Percentiles rank a stretch among this genome's conserved stretches.
Conservation (phyloP, 2,888 invertebrate genomes). For the Melanotus villosus region DNA sequence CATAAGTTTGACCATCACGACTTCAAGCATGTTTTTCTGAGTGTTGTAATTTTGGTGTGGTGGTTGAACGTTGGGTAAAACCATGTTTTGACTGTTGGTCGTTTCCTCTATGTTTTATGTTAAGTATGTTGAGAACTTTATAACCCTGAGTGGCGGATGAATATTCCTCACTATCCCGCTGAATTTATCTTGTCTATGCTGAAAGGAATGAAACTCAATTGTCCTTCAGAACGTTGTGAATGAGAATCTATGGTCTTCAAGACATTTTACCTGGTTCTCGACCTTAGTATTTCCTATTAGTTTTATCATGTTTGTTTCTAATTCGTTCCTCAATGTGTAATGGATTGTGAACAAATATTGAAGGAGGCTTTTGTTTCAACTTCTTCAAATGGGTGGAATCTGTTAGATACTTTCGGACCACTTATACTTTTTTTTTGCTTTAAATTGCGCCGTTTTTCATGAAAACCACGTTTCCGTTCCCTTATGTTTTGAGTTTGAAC, state of each 20-base stretch:
- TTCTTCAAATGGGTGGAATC: background rate
- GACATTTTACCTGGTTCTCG: background rate
- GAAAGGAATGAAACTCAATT: background rate
- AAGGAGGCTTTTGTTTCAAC: background rate
- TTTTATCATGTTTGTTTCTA: background rate
- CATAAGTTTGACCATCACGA: too few relatives aligned
- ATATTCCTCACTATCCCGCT: background rate
- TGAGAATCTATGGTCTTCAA: background rate
- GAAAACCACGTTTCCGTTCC: too few relatives aligned
- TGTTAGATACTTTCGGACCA: background rate
- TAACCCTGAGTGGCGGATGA: background rate
- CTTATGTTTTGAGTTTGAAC: too few relatives aligned
- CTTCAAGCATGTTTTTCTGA: too few relatives aligned
- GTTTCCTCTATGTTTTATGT: too few relatives aligned
- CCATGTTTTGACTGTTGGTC: too few relatives aligned
- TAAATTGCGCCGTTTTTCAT: too few relatives aligned
- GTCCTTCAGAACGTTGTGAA: background rate
- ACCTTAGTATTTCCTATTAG: background rate
- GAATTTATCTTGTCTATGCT: background rate
- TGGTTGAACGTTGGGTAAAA: too few relatives aligned
- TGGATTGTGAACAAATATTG: background rate
- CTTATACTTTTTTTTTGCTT: background rate
- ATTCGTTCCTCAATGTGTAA: background rate
- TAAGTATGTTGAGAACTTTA: too few relatives aligned
- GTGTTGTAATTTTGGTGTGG: too few relatives aligned